Conservation (phyloP, 2,888 invertebrate species). For the Chrysolina americana region DNA sequence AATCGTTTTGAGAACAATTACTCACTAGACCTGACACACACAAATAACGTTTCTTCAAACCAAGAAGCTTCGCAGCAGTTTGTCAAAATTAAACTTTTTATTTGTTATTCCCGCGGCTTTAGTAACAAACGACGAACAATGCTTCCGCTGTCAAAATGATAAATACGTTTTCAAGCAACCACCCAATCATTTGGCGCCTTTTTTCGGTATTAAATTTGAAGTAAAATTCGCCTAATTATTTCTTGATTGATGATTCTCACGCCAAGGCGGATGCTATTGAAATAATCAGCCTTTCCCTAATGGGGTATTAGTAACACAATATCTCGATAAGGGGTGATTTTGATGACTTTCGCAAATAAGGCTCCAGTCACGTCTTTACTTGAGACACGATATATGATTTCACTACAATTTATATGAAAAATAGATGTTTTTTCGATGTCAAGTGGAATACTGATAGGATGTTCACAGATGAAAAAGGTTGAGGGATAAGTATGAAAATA, state of each 20-base stretch:
- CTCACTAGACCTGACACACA: neutral
- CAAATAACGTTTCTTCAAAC: conserved; percentile 11
- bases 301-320: conserved; percentile 37
- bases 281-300: conserved; percentile 50
- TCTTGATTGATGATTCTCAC: conserved; percentile 55
- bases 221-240: conserved; percentile 57
- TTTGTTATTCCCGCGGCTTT: conserved; percentile 47
- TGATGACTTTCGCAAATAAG: conserved; percentile 13
- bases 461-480: too few relatives aligned
- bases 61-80: conserved; percentile 36
- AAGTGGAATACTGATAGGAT: too few relatives aligned
- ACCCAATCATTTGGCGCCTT: conserved; percentile 57
- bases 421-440: too few relatives aligned
- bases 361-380: neutral
- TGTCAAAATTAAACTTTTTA: conserved; percentile 53
- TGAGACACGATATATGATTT: neutral
- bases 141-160: conserved; percentile 56
- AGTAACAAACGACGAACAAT: conserved; percentile 57
- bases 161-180: conserved; percentile 56
- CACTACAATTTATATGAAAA: neutral
- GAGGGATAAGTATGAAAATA: too few relatives aligned
- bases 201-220: conserved; percentile 57
- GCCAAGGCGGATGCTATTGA: conserved; percentile 38
- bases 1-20: neutral
- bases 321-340: conserved; percentile 33